A percentile compares a stretch with the other conserved stretches of the same genome.
These are phyloP conservation scores for Lepisosteus oculatus DNA, from an alignment of 2,113 vertebrate genomes.

Conservation along the genomic window DNA sequence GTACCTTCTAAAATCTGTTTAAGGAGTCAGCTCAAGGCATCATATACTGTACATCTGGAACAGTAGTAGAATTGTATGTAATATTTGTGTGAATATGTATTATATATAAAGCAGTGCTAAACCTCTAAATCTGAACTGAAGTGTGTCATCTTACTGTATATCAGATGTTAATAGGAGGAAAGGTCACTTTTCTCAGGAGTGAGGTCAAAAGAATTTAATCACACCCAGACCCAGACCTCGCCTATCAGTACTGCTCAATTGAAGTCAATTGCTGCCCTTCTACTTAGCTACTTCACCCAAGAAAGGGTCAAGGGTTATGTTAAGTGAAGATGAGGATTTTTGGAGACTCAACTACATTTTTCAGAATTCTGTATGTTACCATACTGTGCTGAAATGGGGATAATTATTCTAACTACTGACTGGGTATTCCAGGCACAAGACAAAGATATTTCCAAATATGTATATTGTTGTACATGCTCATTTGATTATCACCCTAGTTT, in stretches of 20 bases:
- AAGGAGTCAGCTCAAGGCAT: background rate
- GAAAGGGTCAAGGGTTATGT: background rate
- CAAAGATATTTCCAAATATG: no score
- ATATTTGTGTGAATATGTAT: background rate
- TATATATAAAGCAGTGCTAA: background rate
- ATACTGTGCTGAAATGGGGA: no score
- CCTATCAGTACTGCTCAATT: slow-evolving; percentile 11
- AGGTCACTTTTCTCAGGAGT: background rate
- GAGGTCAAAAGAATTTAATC: background rate
- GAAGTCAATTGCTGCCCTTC: slow-evolving; percentile 3
- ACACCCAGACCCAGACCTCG: background rate
- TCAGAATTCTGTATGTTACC: no score
- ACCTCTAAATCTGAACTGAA: background rate
- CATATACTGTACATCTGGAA: background rate
- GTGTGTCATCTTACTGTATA: background rate
- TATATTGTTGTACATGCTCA: no score
- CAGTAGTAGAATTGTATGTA: background rate
- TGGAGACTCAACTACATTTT: background rate
- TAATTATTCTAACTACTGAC: no score
- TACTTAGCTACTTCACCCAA: background rate
- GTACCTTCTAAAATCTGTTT: background rate
- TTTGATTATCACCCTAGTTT: no score
- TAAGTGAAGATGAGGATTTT: background rate
- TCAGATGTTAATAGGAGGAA: background rate
- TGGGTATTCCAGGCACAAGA: no score